Evolutionary conservation across 2,797 vertebrate genomes (phyloP).

Genomic region (Rhinogobio ventralis): DNA sequence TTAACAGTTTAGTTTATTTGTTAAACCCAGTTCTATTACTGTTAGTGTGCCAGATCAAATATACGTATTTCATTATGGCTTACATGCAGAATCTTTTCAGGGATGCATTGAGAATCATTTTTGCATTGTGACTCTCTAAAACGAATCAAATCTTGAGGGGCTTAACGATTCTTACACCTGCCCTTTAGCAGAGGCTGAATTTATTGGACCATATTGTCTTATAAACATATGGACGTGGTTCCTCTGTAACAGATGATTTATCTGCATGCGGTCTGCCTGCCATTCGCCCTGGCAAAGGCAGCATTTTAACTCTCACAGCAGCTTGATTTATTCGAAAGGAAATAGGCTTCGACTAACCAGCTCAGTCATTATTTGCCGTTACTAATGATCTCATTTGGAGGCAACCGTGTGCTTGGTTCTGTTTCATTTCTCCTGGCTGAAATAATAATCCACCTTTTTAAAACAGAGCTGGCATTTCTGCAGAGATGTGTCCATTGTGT

Average conservation of each 20-base stretch:
- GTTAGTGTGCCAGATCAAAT: not conserved
- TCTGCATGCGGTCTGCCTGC: slow-evolving; percentile 48
- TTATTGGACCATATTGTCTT: slow-evolving; percentile 46
- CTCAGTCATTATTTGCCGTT: slow-evolving; percentile 67
- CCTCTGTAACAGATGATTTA: slow-evolving; percentile 48
- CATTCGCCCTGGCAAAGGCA: slow-evolving; percentile 45
- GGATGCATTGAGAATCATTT: not conserved
- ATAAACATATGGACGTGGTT: slow-evolving; percentile 36
- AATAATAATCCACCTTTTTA: slow-evolving; percentile 61
- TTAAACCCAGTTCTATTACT: not conserved
- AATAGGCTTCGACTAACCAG: slow-evolving; percentile 64
- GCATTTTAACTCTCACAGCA: slow-evolving; percentile 52
- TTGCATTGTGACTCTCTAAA: slow-evolving; percentile 2
- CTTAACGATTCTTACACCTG: slow-evolving; percentile 20
- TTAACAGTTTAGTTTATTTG: not conserved
- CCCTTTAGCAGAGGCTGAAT: slow-evolving; percentile 29
- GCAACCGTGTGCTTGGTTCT: slow-evolving; percentile 58
- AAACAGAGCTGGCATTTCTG: slow-evolving; percentile 49
- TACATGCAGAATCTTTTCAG: not conserved
- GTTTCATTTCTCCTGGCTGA: slow-evolving; percentile 57
- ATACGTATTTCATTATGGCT: not conserved
- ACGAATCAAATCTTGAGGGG: not conserved
- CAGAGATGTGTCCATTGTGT: slow-evolving; percentile 32
- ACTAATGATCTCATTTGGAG: slow-evolving; percentile 67
- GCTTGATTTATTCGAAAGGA: slow-evolving; percentile 67